phyloP scores from a whole-genome alignment of 2,797 vertebrate genomes.

The Enteromius afrohamiltoni region DNA sequence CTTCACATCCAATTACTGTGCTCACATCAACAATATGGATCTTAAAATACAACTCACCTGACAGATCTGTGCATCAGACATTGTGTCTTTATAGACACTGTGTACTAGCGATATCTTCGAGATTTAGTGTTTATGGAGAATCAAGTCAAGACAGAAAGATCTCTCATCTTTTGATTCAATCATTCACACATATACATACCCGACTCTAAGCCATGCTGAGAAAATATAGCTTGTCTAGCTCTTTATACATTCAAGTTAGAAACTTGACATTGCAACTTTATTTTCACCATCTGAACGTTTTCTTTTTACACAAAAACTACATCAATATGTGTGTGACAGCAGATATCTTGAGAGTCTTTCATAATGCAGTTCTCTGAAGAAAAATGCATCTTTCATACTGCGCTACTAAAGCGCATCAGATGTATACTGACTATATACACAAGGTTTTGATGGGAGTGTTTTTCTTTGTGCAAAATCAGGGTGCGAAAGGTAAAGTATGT shows the following conservation, averaged over 20 bases:
- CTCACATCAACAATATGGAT: constrained; percentile 49
- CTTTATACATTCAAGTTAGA: constrained; percentile 12
- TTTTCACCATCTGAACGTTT: constrained; percentile 8
- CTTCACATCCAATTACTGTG: constrained; percentile 47
- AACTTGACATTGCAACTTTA: constrained; percentile 6
- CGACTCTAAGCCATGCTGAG: background rate
- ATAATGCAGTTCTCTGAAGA: constrained; percentile 25
- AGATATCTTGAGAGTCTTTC: constrained; percentile 37
- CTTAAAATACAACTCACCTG: constrained; percentile 3
- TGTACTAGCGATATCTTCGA: background rate
- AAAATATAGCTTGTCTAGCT: background rate
- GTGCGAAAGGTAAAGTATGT: background rate
- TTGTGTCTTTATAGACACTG: background rate
- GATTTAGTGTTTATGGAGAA: background rate
- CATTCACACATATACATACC: background rate
- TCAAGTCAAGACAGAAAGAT: background rate
- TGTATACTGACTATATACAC: background rate
- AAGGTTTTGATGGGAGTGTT: background rate
- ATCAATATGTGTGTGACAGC: background rate
- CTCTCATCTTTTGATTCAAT: background rate
- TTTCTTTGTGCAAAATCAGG: background rate
- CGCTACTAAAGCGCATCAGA: constrained; percentile 1
- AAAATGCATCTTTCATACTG: constrained; percentile 24
- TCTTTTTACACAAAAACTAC: constrained; percentile 33
- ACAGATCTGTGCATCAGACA: background rate